Evolutionary conservation across 2,113 vertebrate species (phyloP), one percentile per base, ranked within the genome.

Genomic region (Stomatorhinus ivindoensis): DNA sequence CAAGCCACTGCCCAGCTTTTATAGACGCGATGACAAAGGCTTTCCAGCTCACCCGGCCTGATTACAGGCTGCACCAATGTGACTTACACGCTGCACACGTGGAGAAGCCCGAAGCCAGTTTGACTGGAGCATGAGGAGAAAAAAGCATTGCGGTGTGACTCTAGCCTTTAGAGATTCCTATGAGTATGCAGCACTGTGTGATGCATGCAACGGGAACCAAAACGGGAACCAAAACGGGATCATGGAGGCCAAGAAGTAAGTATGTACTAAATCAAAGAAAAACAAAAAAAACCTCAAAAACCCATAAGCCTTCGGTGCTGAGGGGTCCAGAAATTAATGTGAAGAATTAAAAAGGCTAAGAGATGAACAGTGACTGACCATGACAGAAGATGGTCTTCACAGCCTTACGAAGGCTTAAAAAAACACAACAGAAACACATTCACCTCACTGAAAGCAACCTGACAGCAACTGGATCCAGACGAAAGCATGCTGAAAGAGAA

Each of bases 321-420:
- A 44, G 82, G 82, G 82, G 82, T 39, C 82, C 73, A 80, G 35
- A 84, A 84, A 44, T 24, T 8, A 47, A 46, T n/a, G 21, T 11
- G 5, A 46, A 84, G 15, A 84, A 46, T 24, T 84, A 24, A 84
- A 44, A 47, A 84, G 89, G 47, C 17, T 94, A 94, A 96, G 89
- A 92, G 93, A 93, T 93, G 94, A 92, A 96, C 95, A 96, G 96
- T 94, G 96, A 99, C 97, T 98, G 96, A 99, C 97, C 98, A 97
- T 96, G 93, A 95, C 93, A 96, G 96, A 95, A 95, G 96, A 96
- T 95, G 95, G 95, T 98, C 97, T 96, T 95, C 96, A 95, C 96
- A 97, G 96, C 95, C 95, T 94, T 98, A 98, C 92, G 97, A 95
- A 95, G 97, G 97, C 98, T 98, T 98, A 95, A 96, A 96, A 94